Percentiles rank a stretch among this genome's conserved stretches.
phyloP scores from a whole-genome alignment of 2,888 invertebrate species.

The Kryphioiulus occultus region DNA sequence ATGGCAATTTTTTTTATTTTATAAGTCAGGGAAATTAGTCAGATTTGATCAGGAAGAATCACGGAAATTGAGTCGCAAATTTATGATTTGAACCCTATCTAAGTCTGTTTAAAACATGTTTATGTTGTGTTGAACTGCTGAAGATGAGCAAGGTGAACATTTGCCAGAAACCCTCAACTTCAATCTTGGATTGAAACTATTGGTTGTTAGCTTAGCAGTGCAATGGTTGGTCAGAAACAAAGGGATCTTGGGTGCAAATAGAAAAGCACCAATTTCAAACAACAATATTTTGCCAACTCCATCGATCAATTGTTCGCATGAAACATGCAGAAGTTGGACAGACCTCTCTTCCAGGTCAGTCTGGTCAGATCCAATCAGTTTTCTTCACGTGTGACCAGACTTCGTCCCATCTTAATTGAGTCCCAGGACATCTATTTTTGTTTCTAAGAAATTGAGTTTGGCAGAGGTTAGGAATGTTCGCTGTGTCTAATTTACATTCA shows the following conservation, averaged over 20 bases:
- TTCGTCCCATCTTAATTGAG: background rate
- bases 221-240: background rate
- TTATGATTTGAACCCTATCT: too few relatives aligned
- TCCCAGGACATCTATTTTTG: background rate
- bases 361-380: background rate
- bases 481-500: background rate
- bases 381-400: background rate
- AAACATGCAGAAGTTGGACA: background rate
- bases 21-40: too few relatives aligned
- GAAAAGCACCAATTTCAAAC: slow-evolving; percentile 32
- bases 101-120: too few relatives aligned
- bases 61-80: too few relatives aligned
- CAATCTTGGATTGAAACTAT: background rate
- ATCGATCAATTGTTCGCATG: slow-evolving; percentile 24
- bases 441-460: background rate
- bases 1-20: too few relatives aligned
- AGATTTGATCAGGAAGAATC: too few relatives aligned
- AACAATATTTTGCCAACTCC: slow-evolving; percentile 13
- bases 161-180: too few relatives aligned
- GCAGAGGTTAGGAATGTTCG: background rate
- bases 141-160: too few relatives aligned
- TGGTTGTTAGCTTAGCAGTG: background rate
- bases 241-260: background rate
- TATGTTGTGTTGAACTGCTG: too few relatives aligned
- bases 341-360: too few relatives aligned